phyloP scores from a whole-genome alignment of 2,888 invertebrate species.

The Cephus pulcher region DNA sequence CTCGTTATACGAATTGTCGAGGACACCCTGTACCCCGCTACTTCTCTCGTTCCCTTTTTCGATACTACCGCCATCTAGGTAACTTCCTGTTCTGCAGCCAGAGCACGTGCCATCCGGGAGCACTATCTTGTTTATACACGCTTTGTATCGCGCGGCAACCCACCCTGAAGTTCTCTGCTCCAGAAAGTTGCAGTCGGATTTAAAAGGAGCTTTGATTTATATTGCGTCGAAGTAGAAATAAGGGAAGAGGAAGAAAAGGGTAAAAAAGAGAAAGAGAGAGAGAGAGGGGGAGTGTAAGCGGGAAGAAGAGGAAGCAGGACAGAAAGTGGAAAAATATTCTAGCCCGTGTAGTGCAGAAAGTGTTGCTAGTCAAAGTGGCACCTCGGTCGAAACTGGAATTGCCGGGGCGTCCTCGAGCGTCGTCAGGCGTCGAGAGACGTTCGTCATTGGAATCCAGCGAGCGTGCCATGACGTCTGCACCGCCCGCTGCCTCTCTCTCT shows the following conservation, averaged over 20 bases:
- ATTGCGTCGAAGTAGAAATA: not conserved
- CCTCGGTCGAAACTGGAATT: not conserved
- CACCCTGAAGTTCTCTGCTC: not conserved
- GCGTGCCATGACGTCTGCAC: not conserved
- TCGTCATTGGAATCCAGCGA: not conserved
- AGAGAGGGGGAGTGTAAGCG: not conserved
- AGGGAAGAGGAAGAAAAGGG: not conserved
- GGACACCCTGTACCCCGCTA: not conserved
- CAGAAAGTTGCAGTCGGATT: not conserved
- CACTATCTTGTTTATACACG: conserved; percentile 38
- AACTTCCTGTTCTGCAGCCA: conserved; percentile 35
- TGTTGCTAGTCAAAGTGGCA: not conserved
- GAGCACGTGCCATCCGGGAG: conserved; percentile 35
- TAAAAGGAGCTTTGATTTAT: not conserved
- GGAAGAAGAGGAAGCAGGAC: not conserved
- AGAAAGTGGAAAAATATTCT: not conserved
- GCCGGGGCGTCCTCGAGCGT: not conserved
- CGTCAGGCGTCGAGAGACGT: not conserved
- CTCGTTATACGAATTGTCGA: not conserved
- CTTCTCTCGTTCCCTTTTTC: conserved; percentile 14
- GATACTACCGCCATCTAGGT: conserved; percentile 24
- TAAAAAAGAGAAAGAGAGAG: not conserved
- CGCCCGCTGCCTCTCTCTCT: conserved; percentile 30
- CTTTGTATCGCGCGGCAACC: conserved; percentile 35
- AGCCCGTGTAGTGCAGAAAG: not conserved